Conservation (phyloP, 2,797 vertebrate genomes). For the Malacoraja senta region DNA sequence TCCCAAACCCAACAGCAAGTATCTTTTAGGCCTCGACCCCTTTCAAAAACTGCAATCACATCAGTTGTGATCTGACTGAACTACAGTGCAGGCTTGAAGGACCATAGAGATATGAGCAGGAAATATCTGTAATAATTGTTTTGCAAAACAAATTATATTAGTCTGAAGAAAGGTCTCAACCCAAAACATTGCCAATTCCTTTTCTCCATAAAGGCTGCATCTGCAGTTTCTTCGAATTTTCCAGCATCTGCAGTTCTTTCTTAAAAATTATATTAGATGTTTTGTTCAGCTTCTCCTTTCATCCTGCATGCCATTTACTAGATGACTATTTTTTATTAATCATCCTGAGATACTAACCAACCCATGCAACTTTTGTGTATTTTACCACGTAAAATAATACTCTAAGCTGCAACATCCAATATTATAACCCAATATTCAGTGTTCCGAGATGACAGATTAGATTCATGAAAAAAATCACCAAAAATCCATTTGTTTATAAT, state of each 20-base stretch:
- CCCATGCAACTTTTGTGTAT: neutral
- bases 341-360: neutral
- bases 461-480: neutral
- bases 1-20: no score
- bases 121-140: neutral
- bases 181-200: no score
- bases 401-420: neutral
- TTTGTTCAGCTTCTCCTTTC: neutral
- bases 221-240: no score
- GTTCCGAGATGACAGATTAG: neutral
- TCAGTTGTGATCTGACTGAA: no score
- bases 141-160: neutral
- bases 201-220: no score
- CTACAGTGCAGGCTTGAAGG: no score
- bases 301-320: neutral
- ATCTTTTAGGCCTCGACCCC: no score
- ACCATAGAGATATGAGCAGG: neutral
- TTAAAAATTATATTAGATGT: neutral
- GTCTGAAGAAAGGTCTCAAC: neutral
- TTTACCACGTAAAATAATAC: neutral
- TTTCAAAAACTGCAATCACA: no score
- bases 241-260: no score
- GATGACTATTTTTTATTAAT: neutral
- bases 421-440: neutral
- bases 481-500: neutral